Base-by-base conservation (phyloP, 2,113 vertebrate genomes). In the Pelodiscus sinensis region DNA sequence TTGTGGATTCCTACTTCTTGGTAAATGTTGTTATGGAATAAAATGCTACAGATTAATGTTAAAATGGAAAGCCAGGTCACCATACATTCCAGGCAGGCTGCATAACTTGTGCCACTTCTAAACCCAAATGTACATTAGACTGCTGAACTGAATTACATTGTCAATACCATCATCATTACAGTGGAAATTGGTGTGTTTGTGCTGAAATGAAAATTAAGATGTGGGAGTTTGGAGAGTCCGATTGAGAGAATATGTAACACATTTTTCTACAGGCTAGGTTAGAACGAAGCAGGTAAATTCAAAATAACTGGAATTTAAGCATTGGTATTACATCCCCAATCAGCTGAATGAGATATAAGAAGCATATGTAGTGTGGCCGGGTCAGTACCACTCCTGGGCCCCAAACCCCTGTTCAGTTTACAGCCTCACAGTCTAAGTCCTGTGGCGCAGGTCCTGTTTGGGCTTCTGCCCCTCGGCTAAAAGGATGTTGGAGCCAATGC, bases 1-100 rank as follows among this genome's bases (percentile, higher is more conserved):
- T 96, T 52, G 15, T 75, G 38, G 54, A 79, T 92, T 89, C 6
- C 85, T 65, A 27, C 57, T 89, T 22, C 19, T 71, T 52, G 68
- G 77, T 81, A 57, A 55, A 73, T 57, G 62, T 18, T 57, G 10
- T 52, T 94, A 50, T 82, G 80, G 11, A 50, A 84, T 82, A 62
- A 55, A 82, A 15, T 50, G 65, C 1, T 58, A 22, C 5, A 77
- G 44, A 13, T 78, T 15, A 25, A 27, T 75, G 77, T 88, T 77
- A n/a, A 13, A 90, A 22, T 7, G 21, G 75, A 79, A 85, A 50
- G 24, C 1, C 0, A 3, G 1, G 54, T 55, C 56, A 92, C 25
- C n/a, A 68, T 35, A 44, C 6, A 50, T 4, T 77, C 38, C 11
- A 77, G 13, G 57, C n/a, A 35, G 27, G 50, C 31, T 77, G 75